These are phyloP conservation scores for Cyclina sinensis DNA, from an alignment of 1,140 invertebrate species.

Conservation along the genomic window DNA sequence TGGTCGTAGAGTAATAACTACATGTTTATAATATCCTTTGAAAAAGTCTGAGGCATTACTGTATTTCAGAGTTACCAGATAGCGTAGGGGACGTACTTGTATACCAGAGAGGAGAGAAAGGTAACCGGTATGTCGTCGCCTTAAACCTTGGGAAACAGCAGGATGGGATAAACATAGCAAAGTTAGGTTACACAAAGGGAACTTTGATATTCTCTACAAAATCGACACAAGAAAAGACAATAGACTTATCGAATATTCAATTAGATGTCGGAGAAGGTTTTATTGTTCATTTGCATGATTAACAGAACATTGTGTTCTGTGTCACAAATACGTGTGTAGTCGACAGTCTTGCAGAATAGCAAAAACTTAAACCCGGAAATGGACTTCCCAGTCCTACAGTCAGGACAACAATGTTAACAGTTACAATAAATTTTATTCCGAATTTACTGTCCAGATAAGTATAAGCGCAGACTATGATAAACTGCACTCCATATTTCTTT, in stretches of 20 bases:
- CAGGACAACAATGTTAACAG: too few relatives aligned
- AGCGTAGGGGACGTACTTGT: neutral
- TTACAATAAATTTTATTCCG: too few relatives aligned
- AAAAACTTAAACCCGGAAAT: too few relatives aligned
- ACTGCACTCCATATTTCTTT: too few relatives aligned
- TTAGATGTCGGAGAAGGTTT: neutral
- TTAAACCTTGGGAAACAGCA: neutral
- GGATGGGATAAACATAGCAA: neutral
- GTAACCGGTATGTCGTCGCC: neutral
- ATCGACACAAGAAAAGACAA: neutral
- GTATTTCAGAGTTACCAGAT: slow-evolving; percentile 7
- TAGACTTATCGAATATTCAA: slow-evolving; percentile 27
- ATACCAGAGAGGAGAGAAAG: neutral
- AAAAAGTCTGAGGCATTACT: too few relatives aligned
- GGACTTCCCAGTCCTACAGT: too few relatives aligned
- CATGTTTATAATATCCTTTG: too few relatives aligned
- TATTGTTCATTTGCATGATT: neutral
- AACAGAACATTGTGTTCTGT: neutral
- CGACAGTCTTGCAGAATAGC: too few relatives aligned
- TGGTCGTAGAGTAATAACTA: too few relatives aligned
- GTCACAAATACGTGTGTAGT: too few relatives aligned
- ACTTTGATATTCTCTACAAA: slow-evolving; percentile 22
- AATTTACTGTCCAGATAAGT: too few relatives aligned
- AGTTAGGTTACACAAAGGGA: neutral
- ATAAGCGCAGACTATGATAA: too few relatives aligned